phyloP scores from a whole-genome alignment of 2,888 invertebrate genomes.

The Cheilosia vulpina region DNA sequence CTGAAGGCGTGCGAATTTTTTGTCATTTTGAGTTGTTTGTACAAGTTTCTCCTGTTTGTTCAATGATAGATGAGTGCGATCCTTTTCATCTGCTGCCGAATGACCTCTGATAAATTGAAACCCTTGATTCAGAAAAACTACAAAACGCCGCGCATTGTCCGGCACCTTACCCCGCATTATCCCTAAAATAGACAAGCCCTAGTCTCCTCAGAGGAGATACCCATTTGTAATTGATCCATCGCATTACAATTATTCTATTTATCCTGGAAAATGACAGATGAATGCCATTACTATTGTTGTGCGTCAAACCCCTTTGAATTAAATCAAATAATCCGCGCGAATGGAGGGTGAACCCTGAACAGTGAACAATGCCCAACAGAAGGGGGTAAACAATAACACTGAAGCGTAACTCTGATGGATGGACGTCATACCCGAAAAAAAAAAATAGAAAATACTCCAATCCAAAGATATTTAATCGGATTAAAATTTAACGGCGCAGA shows the following conservation, averaged over 20 bases:
- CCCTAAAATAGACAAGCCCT: not conserved
- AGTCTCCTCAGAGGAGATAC: conserved; percentile 23
- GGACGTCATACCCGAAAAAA: conserved; percentile 48
- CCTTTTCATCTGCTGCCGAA: not conserved
- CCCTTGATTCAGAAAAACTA: conserved; percentile 13
- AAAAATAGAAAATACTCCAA: conserved; percentile 8
- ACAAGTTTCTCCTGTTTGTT: not conserved
- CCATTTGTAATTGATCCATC: conserved; percentile 70
- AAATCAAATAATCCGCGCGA: conserved; percentile 47
- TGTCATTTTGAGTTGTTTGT: not conserved
- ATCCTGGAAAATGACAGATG: conserved; percentile 68
- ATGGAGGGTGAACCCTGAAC: conserved; percentile 4
- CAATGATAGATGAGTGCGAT: conserved; percentile 1
- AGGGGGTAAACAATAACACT: conserved; percentile 59
- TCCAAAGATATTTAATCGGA: conserved; percentile 67
- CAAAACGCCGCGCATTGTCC: not conserved
- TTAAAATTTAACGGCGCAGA: conserved; percentile 71
- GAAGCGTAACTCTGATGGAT: conserved; percentile 61
- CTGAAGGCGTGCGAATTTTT: not conserved
- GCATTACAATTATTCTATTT: conserved; percentile 71
- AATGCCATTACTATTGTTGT: conserved; percentile 56
- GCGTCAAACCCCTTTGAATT: conserved; percentile 40
- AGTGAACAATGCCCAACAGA: conserved; percentile 30
- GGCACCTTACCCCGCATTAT: not conserved
- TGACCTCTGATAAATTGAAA: not conserved